A percentile compares a stretch with the other conserved stretches of the same genome.
phyloP scores from a whole-genome alignment of 2,113 vertebrate genomes.

The Pelodiscus sinensis region DNA sequence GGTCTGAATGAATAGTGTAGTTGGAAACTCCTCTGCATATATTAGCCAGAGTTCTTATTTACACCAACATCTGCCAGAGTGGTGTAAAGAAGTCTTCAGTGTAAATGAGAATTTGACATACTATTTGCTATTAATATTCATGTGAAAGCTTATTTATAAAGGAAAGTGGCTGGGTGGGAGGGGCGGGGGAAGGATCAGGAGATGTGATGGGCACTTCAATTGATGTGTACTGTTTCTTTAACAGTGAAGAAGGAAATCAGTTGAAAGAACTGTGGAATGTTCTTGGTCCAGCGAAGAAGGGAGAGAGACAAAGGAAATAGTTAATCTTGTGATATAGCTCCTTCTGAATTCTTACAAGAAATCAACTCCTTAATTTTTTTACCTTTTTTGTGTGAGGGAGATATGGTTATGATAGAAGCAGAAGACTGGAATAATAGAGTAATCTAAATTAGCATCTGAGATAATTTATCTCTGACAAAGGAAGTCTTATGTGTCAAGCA shows the following conservation, averaged over 20 bases:
- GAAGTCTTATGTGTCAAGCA: background rate
- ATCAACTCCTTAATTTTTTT: background rate
- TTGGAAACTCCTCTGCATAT: rapidly evolving
- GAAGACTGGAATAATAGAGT: conserved; percentile 7
- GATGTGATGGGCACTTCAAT: background rate
- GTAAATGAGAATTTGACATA: background rate
- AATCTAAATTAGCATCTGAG: background rate
- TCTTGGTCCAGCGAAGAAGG: background rate
- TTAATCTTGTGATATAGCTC: background rate
- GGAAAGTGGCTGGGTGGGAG: background rate
- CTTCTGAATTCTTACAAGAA: background rate
- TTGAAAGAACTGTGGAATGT: background rate
- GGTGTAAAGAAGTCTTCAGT: background rate
- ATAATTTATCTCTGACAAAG: background rate
- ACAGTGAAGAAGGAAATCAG: background rate
- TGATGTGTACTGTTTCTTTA: background rate
- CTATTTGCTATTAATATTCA: background rate
- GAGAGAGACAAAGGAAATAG: background rate
- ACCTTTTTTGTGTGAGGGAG: background rate
- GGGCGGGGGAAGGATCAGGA: background rate
- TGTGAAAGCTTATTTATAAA: background rate
- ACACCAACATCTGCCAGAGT: background rate
- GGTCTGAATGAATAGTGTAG: background rate
- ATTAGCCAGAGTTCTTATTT: background rate
- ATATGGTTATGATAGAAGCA: background rate